Percentiles rank a stretch among this genome's conserved stretches.
Conservation (phyloP, 2,113 vertebrate species). For the Rhinichthys klamathensis region DNA sequence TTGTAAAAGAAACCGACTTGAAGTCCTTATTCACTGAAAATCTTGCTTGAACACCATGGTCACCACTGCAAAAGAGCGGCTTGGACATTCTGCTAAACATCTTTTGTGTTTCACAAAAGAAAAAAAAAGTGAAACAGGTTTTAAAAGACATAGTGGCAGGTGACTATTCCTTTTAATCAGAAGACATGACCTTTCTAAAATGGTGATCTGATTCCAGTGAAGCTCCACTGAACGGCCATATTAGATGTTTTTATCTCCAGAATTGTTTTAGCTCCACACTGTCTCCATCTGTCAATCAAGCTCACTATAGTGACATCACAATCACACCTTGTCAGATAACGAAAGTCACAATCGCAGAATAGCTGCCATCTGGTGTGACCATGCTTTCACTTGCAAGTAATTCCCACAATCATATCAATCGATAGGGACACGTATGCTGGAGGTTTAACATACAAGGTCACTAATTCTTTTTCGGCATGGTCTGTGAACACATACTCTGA, state of each 20-base stretch:
- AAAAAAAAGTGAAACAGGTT: not conserved
- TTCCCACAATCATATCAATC: constrained; percentile 49
- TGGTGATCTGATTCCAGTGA: constrained; percentile 58
- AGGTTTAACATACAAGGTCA: constrained; percentile 44
- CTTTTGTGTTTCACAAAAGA: not conserved
- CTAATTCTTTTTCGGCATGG: not conserved
- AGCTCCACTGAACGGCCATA: constrained; percentile 71
- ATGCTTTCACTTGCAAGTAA: not conserved
- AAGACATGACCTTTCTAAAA: not conserved
- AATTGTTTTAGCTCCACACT: constrained; percentile 95
- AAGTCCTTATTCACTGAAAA: not conserved
- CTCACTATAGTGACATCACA: constrained; percentile 43
- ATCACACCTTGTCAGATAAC: constrained; percentile 51
- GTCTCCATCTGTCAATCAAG: constrained; percentile 70
- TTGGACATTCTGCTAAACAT: not conserved
- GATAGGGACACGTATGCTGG: constrained; percentile 56
- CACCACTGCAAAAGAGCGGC: not conserved
- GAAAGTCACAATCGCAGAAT: constrained; percentile 51
- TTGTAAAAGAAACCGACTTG: not conserved
- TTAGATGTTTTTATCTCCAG: constrained; percentile 73
- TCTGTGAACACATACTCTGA: constrained; percentile 33
- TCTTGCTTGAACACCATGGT: not conserved
- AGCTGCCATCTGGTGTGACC: constrained; percentile 48
- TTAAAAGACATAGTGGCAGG: not conserved
- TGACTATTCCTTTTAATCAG: constrained; percentile 8